Evolutionary conservation across 1,140 invertebrate species (phyloP).

Genomic region (Drosophila pallidifrons): DNA sequence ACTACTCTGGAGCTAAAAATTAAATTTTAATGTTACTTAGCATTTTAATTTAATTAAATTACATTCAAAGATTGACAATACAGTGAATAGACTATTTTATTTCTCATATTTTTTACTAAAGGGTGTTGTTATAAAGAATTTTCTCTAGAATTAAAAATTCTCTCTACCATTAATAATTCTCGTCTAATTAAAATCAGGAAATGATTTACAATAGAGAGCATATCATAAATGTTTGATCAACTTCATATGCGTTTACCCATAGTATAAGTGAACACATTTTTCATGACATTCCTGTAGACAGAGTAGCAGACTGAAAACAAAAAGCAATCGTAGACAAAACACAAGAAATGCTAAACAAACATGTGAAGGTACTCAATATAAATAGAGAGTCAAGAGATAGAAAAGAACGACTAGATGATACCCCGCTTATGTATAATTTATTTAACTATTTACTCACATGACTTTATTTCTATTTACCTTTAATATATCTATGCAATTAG

Average conservation of each 20-base stretch:
- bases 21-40: not conserved
- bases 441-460: too few relatives aligned
- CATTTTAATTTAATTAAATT: too few relatives aligned
- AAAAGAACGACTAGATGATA: not conserved
- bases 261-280: not conserved
- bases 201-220: not conserved
- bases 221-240: slow-evolving; percentile 4
- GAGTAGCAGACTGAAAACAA: not conserved
- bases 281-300: not conserved
- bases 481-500: too few relatives aligned
- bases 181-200: not conserved
- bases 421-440: not conserved
- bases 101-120: not conserved
- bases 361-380: not conserved
- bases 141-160: not conserved
- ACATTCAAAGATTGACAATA: too few relatives aligned
- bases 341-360: not conserved
- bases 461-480: too few relatives aligned
- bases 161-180: not conserved
- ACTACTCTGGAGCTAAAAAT: slow-evolving; percentile 3
- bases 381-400: not conserved
- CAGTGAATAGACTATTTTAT: too few relatives aligned
- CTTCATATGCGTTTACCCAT: not conserved
- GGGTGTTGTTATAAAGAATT: not conserved
- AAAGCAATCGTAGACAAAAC: not conserved